Conservation (phyloP, 2,888 invertebrate genomes). For the Drosophila colorata region DNA sequence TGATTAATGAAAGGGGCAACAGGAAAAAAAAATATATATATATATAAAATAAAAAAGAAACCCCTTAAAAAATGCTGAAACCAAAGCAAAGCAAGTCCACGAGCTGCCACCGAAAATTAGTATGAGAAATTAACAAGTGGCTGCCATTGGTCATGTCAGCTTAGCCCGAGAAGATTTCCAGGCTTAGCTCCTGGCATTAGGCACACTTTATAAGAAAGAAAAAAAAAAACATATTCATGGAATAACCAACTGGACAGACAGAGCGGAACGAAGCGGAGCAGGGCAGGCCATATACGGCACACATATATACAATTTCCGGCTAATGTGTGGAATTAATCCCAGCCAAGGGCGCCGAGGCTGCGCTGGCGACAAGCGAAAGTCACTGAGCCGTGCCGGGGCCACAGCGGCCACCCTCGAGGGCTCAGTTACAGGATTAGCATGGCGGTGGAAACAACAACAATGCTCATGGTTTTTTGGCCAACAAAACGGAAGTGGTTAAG, state of each 20-base stretch:
- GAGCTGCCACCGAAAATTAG: slow-evolving; percentile 62
- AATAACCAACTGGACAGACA: slow-evolving; percentile 24
- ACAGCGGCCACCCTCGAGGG: slow-evolving; percentile 39
- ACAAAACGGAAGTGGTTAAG: slow-evolving; percentile 46
- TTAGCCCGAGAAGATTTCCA: slow-evolving; percentile 59
- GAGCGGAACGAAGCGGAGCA: too few relatives aligned
- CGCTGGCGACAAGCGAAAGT: slow-evolving; percentile 45
- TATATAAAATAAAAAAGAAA: slow-evolving; percentile 18
- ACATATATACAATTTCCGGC: slow-evolving; percentile 50
- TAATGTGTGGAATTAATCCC: slow-evolving; percentile 77
- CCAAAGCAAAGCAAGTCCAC: slow-evolving; percentile 26
- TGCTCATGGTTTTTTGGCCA: slow-evolving; percentile 16
- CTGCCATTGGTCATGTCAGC: slow-evolving; percentile 79
- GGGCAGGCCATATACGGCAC: neutral
- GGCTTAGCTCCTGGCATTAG: slow-evolving; percentile 31
- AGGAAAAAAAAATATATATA: too few relatives aligned
- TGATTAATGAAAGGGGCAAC: slow-evolving; percentile 77
- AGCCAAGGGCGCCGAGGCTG: slow-evolving; percentile 28
- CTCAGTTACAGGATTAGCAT: slow-evolving; percentile 74
- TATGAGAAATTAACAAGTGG: slow-evolving; percentile 79
- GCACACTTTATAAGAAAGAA: slow-evolving; percentile 34
- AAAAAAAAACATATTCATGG: slow-evolving; percentile 44
- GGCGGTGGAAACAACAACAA: slow-evolving; percentile 49
- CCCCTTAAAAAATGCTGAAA: slow-evolving; percentile 34
- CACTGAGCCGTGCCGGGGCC: slow-evolving; percentile 51